phyloP scores from a whole-genome alignment of 1,140 invertebrate genomes.

The Mamestra configurata region DNA sequence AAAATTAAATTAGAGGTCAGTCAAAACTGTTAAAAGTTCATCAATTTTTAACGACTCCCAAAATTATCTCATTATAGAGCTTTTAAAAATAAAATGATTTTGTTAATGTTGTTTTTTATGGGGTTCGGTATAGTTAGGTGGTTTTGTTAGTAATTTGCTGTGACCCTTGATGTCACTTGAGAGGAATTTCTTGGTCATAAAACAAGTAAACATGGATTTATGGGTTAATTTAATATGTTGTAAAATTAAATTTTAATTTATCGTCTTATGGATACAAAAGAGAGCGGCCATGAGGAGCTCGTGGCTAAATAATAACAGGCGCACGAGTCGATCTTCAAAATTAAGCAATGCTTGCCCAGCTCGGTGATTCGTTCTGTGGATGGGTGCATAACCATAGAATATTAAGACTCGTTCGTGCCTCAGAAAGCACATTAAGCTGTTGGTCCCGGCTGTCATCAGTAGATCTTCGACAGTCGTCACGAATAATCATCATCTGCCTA shows the following conservation, averaged over 20 bases:
- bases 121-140: background rate
- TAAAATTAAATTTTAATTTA: background rate
- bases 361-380: too few species aligned
- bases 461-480: too few species aligned
- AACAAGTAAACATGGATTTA: background rate
- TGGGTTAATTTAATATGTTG: background rate
- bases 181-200: constrained; percentile 6
- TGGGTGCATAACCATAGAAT: too few species aligned
- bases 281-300: too few species aligned
- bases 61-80: constrained; percentile 43
- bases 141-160: background rate
- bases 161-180: constrained; percentile 5
- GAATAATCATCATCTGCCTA: too few species aligned
- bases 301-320: too few species aligned
- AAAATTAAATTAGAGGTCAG: constrained; percentile 64
- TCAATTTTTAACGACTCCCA: constrained; percentile 60
- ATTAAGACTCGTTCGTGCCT: too few species aligned
- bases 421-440: too few species aligned
- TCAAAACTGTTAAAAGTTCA: constrained; percentile 57
- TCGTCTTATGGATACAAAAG: background rate
- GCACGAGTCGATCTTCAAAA: too few species aligned
- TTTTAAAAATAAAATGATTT: constrained; percentile 31
- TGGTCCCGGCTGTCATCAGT: too few species aligned
- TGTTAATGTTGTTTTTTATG: constrained; percentile 23
- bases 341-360: too few species aligned